phyloP scores from a whole-genome alignment of 2,797 vertebrate genomes.

The Pseudotriccus pelzelni region DNA sequence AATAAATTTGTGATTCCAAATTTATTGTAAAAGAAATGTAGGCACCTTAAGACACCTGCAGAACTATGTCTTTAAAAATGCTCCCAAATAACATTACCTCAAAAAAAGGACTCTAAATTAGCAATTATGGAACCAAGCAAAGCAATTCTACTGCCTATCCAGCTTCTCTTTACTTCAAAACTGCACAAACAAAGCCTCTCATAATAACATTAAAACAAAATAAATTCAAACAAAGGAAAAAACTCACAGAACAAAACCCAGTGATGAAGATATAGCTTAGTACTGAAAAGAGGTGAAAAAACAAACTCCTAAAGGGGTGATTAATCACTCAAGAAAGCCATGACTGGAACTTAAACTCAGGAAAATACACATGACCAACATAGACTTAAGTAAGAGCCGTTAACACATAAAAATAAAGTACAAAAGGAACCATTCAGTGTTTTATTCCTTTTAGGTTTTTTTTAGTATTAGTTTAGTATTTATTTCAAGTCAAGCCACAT shows the following conservation, averaged over 20 bases:
- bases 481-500: not conserved
- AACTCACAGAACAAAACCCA: fast-evolving
- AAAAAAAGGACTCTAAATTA: not conserved
- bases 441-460: not conserved
- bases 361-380: not conserved
- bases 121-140: not conserved
- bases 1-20: not conserved
- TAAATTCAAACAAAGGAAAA: not conserved
- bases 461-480: not conserved
- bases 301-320: not conserved
- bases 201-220: not conserved
- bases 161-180: not conserved
- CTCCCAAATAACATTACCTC: not conserved
- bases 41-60: not conserved
- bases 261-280: not conserved
- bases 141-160: not conserved
- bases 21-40: not conserved
- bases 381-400: not conserved
- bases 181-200: not conserved
- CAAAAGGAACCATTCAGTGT: not conserved
- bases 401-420: not conserved
- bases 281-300: not conserved
- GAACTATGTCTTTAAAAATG: not conserved
- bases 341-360: not conserved
- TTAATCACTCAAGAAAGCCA: not conserved